These are phyloP conservation scores for Erpobdella octoculata DNA, from an alignment of 2,888 invertebrate genomes.

Conservation along the genomic window DNA sequence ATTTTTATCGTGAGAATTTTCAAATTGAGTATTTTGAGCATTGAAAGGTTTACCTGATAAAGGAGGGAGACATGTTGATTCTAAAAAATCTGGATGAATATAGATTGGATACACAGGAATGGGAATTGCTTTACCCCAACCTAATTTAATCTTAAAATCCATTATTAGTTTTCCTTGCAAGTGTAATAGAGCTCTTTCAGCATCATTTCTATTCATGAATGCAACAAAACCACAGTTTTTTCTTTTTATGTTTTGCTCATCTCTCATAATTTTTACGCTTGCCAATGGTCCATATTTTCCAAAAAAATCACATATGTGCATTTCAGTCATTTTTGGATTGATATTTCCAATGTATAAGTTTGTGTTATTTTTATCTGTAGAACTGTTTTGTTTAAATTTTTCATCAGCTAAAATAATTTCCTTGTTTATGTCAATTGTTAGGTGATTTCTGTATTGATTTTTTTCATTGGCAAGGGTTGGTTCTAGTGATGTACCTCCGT, in stretches of 20 bases:
- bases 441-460: constrained; percentile 13
- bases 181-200: constrained; percentile 77
- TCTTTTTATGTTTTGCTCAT: constrained; percentile 89
- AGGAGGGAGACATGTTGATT: constrained; percentile 79
- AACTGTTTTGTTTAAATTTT: constrained; percentile 33
- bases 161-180: constrained; percentile 86
- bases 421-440: constrained; percentile 31
- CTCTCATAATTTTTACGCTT: constrained; percentile 97
- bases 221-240: constrained; percentile 98
- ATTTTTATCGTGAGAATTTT: background rate
- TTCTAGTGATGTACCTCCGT: constrained; percentile 29
- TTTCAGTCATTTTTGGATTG: constrained; percentile 92
- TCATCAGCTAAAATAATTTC: constrained; percentile 31
- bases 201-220: constrained; percentile 93
- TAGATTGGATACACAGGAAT: constrained; percentile 94
- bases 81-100: constrained; percentile 75
- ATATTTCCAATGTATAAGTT: constrained; percentile 94
- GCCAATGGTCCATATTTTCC: constrained; percentile 94
- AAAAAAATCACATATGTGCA: constrained; percentile 92
- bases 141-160: constrained; percentile 87
- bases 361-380: constrained; percentile 66
- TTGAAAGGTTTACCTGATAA: constrained; percentile 94
- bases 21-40: constrained; percentile 63
- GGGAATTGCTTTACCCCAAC: constrained; percentile 93
- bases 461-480: constrained; percentile 1